A percentile compares a stretch with the other conserved stretches of the same genome.
Evolutionary conservation across 2,797 vertebrate species (phyloP).

Genomic region (Coilia nasus): DNA sequence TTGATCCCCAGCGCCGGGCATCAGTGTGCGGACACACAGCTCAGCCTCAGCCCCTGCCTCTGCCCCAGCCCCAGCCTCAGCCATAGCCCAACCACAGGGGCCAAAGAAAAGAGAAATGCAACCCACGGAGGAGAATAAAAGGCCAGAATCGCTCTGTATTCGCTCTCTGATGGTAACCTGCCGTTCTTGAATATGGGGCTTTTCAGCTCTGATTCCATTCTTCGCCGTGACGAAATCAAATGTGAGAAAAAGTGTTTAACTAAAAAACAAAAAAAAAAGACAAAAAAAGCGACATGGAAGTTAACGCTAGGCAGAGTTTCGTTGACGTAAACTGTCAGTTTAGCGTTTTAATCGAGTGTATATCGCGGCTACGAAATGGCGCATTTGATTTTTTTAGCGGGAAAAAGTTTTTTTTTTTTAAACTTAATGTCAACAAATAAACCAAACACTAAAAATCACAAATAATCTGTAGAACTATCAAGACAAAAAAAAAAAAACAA

Average conservation of each 20-base stretch:
- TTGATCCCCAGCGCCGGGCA: conserved; percentile 62
- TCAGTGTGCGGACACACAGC: conserved; percentile 40
- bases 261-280: conserved; percentile 26
- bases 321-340: background rate
- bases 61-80: conserved; percentile 37
- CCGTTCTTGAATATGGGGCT: conserved; percentile 78
- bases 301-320: background rate
- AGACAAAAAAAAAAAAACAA: background rate
- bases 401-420: conserved; percentile 8
- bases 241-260: conserved; percentile 33
- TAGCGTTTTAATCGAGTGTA: background rate
- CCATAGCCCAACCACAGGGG: conserved; percentile 25
- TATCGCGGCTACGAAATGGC: background rate
- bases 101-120: conserved; percentile 72
- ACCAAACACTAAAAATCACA: background rate
- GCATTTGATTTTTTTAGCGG: conserved; percentile 14
- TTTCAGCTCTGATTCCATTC: conserved; percentile 69
- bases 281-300: background rate
- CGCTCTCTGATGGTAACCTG: conserved; percentile 83
- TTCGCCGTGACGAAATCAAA: conserved; percentile 47
- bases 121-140: conserved; percentile 77
- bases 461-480: background rate
- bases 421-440: background rate
- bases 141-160: conserved; percentile 73
- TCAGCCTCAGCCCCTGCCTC: conserved; percentile 39